These are phyloP conservation scores for Sarcophaga carnaria DNA, from an alignment of 2,888 invertebrate species.

Conservation along the genomic window DNA sequence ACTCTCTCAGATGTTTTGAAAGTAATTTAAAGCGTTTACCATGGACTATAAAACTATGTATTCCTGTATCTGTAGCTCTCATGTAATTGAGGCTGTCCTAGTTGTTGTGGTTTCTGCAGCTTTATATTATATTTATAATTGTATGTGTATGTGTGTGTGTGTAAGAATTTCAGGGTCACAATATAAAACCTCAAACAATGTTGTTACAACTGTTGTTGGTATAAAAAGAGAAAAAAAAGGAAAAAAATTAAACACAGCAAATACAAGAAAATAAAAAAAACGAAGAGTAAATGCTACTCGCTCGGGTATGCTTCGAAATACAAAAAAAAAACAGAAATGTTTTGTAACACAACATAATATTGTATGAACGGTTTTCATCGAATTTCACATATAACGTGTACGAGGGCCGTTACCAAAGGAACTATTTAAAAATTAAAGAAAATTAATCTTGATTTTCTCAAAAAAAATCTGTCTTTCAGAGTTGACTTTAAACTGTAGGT, in stretches of 20 bases:
- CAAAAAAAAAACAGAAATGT: neutral
- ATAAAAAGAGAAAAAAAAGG: too few relatives aligned
- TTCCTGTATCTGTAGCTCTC: neutral
- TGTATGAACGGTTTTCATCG: neutral
- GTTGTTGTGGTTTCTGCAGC: neutral
- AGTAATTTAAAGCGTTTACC: too few relatives aligned
- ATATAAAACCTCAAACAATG: conserved; percentile 31
- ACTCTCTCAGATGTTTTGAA: too few relatives aligned
- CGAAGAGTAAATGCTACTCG: neutral
- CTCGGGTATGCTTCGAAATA: neutral
- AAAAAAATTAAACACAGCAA: too few relatives aligned
- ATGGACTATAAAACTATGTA: neutral
- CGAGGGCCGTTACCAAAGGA: neutral
- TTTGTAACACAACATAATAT: conserved; percentile 4
- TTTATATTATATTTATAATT: neutral
- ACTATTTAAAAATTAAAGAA: neutral
- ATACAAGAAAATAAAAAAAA: too few relatives aligned
- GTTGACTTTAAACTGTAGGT: too few relatives aligned
- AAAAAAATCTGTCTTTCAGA: too few relatives aligned
- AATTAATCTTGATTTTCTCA: too few relatives aligned
- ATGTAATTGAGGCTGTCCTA: neutral
- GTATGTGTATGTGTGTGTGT: neutral
- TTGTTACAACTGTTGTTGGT: neutral
- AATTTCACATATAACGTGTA: neutral
- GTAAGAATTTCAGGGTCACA: conserved; percentile 49